phyloP scores from a whole-genome alignment of 2,888 invertebrate genomes.

The Eucera pruinosa region DNA sequence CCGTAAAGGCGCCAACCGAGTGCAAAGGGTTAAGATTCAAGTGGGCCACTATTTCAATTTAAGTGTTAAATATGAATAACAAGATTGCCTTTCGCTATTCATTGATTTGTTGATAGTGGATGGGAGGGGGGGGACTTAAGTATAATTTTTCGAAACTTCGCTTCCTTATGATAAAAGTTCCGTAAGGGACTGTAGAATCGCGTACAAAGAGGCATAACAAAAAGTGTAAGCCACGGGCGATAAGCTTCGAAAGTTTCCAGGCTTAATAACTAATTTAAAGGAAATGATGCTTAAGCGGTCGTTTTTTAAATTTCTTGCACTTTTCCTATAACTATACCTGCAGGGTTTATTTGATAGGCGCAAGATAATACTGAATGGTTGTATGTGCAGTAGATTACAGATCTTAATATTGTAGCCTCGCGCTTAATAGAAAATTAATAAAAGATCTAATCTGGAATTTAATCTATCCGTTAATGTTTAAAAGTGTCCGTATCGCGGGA shows the following conservation, averaged over 20 bases:
- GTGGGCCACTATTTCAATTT: too few species aligned
- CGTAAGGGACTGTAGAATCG: background rate
- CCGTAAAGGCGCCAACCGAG: too few species aligned
- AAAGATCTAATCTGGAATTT: background rate
- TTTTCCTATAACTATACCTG: background rate
- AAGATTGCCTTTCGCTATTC: too few species aligned
- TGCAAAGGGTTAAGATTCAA: too few species aligned
- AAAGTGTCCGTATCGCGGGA: background rate
- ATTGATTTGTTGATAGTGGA: background rate
- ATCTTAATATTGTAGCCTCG: background rate
- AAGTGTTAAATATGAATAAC: too few species aligned
- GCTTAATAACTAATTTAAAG: conserved; percentile 19
- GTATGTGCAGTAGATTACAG: too few species aligned
- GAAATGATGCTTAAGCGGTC: conserved; percentile 8
- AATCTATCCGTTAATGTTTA: background rate
- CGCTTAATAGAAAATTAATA: background rate
- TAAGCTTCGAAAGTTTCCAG: background rate
- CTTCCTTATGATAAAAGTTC: conserved; percentile 2
- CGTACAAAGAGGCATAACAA: background rate
- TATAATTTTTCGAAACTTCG: background rate
- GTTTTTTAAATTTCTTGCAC: background rate
- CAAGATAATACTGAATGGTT: background rate
- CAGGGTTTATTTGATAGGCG: background rate
- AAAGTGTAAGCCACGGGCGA: background rate
- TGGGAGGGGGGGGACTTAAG: background rate